Evolutionary conservation across 2,797 vertebrate species (phyloP).

Genomic region (Karalla daura): DNA sequence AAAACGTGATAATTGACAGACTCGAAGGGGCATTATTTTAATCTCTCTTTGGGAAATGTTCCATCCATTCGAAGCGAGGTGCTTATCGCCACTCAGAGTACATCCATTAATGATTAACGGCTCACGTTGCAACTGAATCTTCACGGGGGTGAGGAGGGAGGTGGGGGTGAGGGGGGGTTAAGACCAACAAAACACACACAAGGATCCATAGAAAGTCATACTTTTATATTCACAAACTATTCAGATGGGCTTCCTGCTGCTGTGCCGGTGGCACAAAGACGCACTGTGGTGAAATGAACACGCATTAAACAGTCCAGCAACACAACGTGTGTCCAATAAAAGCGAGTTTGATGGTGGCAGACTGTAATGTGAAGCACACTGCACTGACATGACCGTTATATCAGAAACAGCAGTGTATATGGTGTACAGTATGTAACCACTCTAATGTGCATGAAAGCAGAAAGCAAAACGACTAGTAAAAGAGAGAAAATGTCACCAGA

Average conservation of each 20-base stretch:
- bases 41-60: conserved; percentile 15
- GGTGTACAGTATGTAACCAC: conserved; percentile 1
- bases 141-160: background rate
- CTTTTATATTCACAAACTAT: conserved; percentile 9
- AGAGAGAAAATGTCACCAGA: no score
- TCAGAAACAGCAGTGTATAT: conserved; percentile 28
- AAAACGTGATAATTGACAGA: background rate
- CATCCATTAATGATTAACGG: conserved; percentile 64
- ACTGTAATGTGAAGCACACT: conserved; percentile 35
- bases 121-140: conserved; percentile 1
- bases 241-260: background rate
- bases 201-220: background rate
- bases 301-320: background rate
- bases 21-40: conserved; percentile 4
- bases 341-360: conserved; percentile 4
- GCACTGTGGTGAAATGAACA: conserved; percentile 13
- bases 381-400: conserved; percentile 17
- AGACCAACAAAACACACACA: background rate
- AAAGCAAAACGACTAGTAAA: no score
- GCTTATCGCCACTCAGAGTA: conserved; percentile 57
- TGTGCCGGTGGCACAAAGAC: background rate
- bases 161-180: background rate
- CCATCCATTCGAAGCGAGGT: conserved; percentile 45
- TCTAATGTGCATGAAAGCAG: background rate
- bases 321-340: conserved; percentile 11